These are phyloP conservation scores for Macrobrachium rosenbergii DNA, from an alignment of 1,140 invertebrate species.

Conservation along the genomic window DNA sequence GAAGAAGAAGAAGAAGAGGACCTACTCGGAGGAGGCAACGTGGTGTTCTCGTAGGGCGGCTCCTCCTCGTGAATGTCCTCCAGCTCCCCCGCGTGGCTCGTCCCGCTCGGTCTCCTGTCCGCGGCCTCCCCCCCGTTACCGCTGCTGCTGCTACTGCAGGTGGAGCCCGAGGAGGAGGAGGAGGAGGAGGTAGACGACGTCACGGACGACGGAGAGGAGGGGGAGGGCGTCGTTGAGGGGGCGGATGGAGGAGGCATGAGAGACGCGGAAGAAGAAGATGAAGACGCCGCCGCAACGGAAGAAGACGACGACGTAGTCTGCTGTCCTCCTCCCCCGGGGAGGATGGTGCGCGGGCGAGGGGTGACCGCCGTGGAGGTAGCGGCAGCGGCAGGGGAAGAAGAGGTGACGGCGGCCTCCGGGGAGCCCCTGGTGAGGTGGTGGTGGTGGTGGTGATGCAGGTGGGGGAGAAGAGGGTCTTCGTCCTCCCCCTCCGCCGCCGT, in stretches of 20 bases:
- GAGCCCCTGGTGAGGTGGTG: too few relatives aligned
- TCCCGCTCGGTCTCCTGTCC: conserved; percentile 46
- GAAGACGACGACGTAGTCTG: conserved; percentile 44
- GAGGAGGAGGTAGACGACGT: conserved; percentile 43
- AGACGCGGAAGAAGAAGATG: too few relatives aligned
- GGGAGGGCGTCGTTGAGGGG: conserved; percentile 26
- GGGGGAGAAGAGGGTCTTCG: too few relatives aligned
- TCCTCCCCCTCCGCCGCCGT: too few relatives aligned
- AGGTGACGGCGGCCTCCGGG: conserved; percentile 69
- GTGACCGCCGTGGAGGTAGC: conserved; percentile 68
- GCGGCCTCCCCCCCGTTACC: neutral
- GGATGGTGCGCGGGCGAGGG: conserved; percentile 68
- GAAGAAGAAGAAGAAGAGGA: too few relatives aligned
- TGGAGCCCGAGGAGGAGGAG: conserved; percentile 12
- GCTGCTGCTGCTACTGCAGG: neutral
- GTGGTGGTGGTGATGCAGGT: too few relatives aligned
- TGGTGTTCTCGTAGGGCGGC: conserved; percentile 68
- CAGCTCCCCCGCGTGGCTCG: conserved; percentile 67
- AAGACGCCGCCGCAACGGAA: conserved; percentile 7
- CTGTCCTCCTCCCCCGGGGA: conserved; percentile 22
- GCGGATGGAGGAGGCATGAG: too few relatives aligned
- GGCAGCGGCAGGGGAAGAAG: conserved; percentile 46
- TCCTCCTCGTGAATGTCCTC: conserved; percentile 73
- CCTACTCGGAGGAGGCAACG: conserved; percentile 34
- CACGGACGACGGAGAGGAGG: conserved; percentile 15